Conservation (phyloP, 2,888 invertebrate species). For the Pyrocoelia pectoralis region DNA sequence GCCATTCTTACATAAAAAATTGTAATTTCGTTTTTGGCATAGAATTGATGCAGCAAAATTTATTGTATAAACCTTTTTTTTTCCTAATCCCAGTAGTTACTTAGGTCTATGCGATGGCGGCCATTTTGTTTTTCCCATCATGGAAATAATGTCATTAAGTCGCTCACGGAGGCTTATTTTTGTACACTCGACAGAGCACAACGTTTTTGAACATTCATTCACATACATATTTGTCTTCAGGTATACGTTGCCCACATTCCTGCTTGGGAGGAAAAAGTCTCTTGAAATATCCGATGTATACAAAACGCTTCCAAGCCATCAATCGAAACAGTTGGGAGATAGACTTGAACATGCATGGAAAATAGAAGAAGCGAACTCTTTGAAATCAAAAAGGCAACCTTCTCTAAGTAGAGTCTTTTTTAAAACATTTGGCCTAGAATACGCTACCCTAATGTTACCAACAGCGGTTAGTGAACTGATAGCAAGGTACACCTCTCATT, state of each 20-base stretch:
- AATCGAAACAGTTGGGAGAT: slow-evolving; percentile 71
- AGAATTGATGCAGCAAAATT: no score
- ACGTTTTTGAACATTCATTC: no score
- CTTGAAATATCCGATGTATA: slow-evolving; percentile 72
- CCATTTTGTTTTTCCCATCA: no score
- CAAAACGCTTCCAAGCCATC: slow-evolving; percentile 73
- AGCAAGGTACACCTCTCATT: neutral
- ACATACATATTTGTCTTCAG: slow-evolving; percentile 61
- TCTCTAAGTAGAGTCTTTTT: slow-evolving; percentile 68
- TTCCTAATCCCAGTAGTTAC: no score
- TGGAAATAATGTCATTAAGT: no score
- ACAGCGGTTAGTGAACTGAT: neutral
- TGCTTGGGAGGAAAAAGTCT: slow-evolving; percentile 71
- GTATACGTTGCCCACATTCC: slow-evolving; percentile 75
- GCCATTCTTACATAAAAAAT: no score
- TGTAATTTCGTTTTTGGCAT: no score
- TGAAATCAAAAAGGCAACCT: slow-evolving; percentile 60
- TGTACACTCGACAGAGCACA: no score
- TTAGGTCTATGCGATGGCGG: no score
- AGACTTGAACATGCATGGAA: slow-evolving; percentile 70
- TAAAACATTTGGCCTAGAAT: slow-evolving; percentile 66
- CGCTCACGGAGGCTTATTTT: no score
- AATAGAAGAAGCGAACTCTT: slow-evolving; percentile 62
- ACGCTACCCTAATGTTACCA: neutral
- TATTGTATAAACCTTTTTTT: no score